Percentiles rank a stretch among this genome's conserved stretches.
These are phyloP conservation scores for Eucera pruinosa DNA, from an alignment of 2,888 invertebrate species.

Conservation along the genomic window DNA sequence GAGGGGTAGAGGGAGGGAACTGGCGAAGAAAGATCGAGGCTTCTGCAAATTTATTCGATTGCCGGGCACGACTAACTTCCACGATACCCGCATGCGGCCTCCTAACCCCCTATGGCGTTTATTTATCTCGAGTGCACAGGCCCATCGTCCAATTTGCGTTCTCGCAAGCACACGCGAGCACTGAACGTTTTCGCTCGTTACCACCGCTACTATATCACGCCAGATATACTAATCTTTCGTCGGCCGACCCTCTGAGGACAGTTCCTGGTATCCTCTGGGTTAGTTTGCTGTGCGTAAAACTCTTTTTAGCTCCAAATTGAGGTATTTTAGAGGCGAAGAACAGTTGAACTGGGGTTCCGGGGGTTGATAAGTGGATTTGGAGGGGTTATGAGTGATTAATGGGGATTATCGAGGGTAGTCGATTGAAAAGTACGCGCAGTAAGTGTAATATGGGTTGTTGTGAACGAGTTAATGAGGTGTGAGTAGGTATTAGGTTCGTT, in stretches of 20 bases:
- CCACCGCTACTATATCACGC: conserved; percentile 52
- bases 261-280: conserved; percentile 22
- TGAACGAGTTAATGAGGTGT: background rate
- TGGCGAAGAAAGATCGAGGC: conserved; percentile 51
- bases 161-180: conserved; percentile 56
- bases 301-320: too few relatives aligned
- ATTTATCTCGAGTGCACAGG: conserved; percentile 72
- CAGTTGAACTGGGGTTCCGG: too few relatives aligned
- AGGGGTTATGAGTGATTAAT: background rate
- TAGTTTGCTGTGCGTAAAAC: too few relatives aligned
- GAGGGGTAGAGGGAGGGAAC: background rate
- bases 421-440: background rate
- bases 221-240: conserved; percentile 58
- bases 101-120: conserved; percentile 65
- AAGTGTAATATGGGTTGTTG: background rate
- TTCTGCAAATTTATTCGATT: conserved; percentile 68
- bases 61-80: conserved; percentile 58
- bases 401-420: background rate
- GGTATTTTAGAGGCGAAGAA: too few relatives aligned
- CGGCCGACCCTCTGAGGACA: conserved; percentile 17
- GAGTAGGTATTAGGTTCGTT: conserved; percentile 9
- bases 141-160: conserved; percentile 72
- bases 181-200: conserved; percentile 67
- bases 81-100: conserved; percentile 70
- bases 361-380: too few relatives aligned